Evolutionary conservation across 2,888 invertebrate genomes (phyloP), one percentile per base, ranked within the genome.

Genomic region (Brachylomia viminalis): DNA sequence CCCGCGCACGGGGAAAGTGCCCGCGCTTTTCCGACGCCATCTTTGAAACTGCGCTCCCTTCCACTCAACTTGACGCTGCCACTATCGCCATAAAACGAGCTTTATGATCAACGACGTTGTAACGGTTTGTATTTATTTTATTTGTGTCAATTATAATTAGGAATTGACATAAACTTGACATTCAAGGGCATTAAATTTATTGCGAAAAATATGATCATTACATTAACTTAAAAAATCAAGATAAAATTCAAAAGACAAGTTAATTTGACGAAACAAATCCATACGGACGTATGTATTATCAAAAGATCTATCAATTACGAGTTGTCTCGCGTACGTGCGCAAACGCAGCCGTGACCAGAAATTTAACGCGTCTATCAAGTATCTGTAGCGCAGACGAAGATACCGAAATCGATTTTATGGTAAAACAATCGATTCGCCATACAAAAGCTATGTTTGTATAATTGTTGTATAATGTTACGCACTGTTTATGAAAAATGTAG

Each of bases 11-110:
- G 95, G 95, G 96, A 96, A 96, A 95, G 95, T 95, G 93, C 92
- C 91, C 91, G 93, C 95, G 94, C 95, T 96, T 96, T 96, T 96
- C 96, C 95, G 94, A 90, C 95, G 96, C 96, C 96, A 96, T 96
- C 92, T 96, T 96, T 95, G 92, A 82, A 90, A 89, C 78, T 88
- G 80, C 85, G 84, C 89, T 88, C 86, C 88, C 89, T 85, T 82
- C 87, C 88, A 88, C 80, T 67, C 86, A 71, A 82, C 82, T 74
- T 82, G 81, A 83, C 87, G 83, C 66, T 84, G 77, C 75, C 71
- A 68, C 49, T 65, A 61, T 58, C 56, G 47, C 30, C 11, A 68
- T 69, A 73, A 64, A 72, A 73, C 58, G n/a, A 83, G 52, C 85
- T 82, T 78, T 73, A 61, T 68, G 59, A 30, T 78, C 77, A 75